Evolutionary conservation across 2,797 vertebrate species (phyloP).

Genomic region (Tragopan temminckii): DNA sequence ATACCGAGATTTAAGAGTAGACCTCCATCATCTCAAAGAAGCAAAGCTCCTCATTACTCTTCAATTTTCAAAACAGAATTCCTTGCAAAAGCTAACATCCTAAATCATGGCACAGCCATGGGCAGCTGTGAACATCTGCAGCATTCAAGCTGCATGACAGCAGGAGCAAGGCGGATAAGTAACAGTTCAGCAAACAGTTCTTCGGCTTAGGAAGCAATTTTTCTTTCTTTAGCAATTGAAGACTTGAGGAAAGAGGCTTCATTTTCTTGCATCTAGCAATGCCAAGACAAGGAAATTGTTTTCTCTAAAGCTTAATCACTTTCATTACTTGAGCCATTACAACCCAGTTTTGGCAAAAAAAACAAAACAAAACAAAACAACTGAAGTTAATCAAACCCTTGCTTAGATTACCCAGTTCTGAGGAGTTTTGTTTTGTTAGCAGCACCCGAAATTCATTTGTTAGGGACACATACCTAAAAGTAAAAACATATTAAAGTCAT

Average conservation of each 20-base stretch:
- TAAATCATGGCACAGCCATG: rapidly evolving
- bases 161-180: rapidly evolving
- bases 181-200: not conserved
- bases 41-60: not conserved
- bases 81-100: not conserved
- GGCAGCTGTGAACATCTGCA: not conserved
- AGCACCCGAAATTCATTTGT: not conserved
- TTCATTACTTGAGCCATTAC: not conserved
- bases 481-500: rapidly evolving
- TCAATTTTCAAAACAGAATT: not conserved
- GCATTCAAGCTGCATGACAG: not conserved
- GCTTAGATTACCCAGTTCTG: not conserved
- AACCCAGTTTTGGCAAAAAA: not conserved
- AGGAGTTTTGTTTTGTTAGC: not conserved
- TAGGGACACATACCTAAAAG: rapidly evolving
- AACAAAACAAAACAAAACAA: no score
- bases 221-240: not conserved
- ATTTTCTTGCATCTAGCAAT: not conserved
- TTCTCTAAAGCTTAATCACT: not conserved
- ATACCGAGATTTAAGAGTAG: not conserved
- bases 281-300: not conserved
- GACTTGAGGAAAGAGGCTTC: not conserved
- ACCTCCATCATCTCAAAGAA: not conserved
- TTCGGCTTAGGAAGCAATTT: not conserved
- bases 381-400: not conserved